phyloP scores from a whole-genome alignment of 2,797 vertebrate genomes.

The Todus mexicanus region DNA sequence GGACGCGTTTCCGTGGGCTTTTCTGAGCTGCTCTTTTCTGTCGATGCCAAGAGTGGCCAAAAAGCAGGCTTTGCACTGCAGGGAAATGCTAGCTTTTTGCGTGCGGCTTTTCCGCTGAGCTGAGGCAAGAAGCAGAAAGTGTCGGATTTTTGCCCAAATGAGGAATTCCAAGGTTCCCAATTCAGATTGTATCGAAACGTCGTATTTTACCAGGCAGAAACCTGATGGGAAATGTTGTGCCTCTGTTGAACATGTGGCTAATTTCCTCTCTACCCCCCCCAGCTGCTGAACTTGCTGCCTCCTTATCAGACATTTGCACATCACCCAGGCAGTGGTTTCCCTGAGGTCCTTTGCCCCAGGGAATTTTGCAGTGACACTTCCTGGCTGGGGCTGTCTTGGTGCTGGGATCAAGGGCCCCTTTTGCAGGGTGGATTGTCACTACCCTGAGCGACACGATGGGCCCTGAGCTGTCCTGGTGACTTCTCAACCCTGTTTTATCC shows the following conservation, averaged over 20 bases:
- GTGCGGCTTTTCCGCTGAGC: neutral
- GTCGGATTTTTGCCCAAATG: neutral
- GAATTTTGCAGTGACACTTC: neutral
- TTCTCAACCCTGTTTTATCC: neutral
- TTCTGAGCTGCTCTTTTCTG: neutral
- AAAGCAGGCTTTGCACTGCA: neutral
- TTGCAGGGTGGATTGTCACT: neutral
- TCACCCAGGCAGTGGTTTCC: neutral
- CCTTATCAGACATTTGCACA: neutral
- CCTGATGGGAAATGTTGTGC: neutral
- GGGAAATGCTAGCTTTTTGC: neutral
- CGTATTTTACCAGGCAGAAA: neutral
- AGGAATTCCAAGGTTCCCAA: neutral
- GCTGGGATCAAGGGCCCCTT: neutral
- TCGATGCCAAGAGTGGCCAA: neutral
- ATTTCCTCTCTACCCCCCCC: neutral
- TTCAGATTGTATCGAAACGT: neutral
- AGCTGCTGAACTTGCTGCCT: neutral
- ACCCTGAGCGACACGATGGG: rapidly evolving
- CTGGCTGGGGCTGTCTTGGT: neutral
- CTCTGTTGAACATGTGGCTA: neutral
- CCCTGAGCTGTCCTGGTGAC: neutral
- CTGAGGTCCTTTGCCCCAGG: neutral
- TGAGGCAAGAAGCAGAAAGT: neutral
- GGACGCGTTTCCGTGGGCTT: neutral